Base-by-base conservation (phyloP, 2,113 vertebrate species). In the Ochotona princeps region DNA sequence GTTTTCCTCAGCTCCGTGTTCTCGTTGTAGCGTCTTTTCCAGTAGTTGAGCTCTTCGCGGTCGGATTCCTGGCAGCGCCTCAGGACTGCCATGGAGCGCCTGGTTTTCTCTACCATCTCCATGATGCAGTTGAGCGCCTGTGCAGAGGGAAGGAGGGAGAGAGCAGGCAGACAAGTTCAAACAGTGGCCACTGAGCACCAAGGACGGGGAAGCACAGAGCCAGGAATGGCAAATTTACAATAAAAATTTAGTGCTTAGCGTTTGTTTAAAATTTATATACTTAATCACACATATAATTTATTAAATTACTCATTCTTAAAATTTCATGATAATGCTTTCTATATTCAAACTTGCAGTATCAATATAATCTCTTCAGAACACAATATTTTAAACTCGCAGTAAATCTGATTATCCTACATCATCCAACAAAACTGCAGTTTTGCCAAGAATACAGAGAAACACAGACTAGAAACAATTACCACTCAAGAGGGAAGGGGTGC, bases 41-140 rank as follows among this genome's bases (percentile, higher is more conserved):
- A 99, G 97, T 99, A 99, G 98, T 99, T 99, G 66, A 99, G 99
- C 92, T 99, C 99, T 74, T 99, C 99, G 0, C 99, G 98, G 75
- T 99, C 99, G 0, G 99, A 98, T 97, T 99, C 99, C 97, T 99
- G 99, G 96, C 99, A 99, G 92, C 99, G 98, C 47, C 99, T 98
- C 93, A 99, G 98, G 94, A 99, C 99, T 0, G 99, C 98, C 97
- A 99, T 99, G 0, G 99, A 99, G 60, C 99, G 98, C 78, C 99
- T 98, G 0, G 99, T 99, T 96, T 99, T 99, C 95, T 99, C 99
- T 97, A 99, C 99, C 99, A 99, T 99, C 98, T 99, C 99, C 98
- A 99, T 99, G 78, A 99, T 99, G 96, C 99, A 99, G 95, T 99
- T 99, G 96, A 99, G 97, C 2, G 99, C 99, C 99, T 99, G 91